phyloP scores from a whole-genome alignment of 2,797 vertebrate genomes.

The Tangara arthus region DNA sequence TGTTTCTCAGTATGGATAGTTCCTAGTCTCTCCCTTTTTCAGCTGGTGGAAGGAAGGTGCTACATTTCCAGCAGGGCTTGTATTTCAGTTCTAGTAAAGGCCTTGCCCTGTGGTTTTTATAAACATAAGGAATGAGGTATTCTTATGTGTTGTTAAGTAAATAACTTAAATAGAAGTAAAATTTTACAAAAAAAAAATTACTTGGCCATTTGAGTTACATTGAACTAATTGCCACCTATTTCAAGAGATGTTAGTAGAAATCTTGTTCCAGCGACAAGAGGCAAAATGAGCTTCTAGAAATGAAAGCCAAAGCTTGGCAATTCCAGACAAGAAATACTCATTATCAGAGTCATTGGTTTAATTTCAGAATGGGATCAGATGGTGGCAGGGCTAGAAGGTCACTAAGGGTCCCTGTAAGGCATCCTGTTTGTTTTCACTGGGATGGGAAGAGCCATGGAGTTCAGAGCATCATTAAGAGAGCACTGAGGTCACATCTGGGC shows the following conservation, averaged over 20 bases:
- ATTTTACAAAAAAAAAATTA: background rate
- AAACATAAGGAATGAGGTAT: background rate
- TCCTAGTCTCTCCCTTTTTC: background rate
- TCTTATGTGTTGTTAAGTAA: background rate
- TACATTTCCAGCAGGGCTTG: background rate
- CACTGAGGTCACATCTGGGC: background rate
- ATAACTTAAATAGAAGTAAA: background rate
- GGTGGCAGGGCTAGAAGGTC: background rate
- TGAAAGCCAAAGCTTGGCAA: background rate
- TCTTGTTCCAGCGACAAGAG: background rate
- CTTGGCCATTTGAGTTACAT: background rate
- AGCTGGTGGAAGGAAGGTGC: background rate
- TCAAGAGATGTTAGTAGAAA: background rate
- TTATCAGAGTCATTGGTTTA: background rate
- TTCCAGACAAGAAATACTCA: background rate
- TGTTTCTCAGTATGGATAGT: background rate
- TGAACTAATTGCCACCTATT: background rate
- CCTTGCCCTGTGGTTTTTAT: background rate
- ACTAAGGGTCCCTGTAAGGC: background rate
- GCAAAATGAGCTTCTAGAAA: background rate
- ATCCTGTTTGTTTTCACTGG: background rate
- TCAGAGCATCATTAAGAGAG: background rate
- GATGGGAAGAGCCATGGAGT: background rate
- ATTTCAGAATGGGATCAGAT: background rate
- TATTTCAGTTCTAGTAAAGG: background rate